Evolutionary conservation across 2,888 invertebrate genomes (phyloP), one percentile per base, ranked within the genome.

Genomic region (Papilio elwesi): DNA sequence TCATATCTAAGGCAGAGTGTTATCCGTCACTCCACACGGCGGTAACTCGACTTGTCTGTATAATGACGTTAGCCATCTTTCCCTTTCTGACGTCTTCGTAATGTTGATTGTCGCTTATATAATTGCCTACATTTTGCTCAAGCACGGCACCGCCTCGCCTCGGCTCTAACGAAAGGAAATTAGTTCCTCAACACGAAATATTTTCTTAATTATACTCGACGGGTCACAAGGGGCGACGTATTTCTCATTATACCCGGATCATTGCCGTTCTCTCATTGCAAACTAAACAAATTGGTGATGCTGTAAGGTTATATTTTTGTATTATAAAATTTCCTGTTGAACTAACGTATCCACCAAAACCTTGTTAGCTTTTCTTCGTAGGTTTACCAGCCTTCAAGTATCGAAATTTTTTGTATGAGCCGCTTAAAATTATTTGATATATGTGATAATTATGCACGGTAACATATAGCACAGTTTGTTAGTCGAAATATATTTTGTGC

Each of bases 101-200:
- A 79, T 86, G 77, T 87, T 89, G 90, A 91, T 90, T 90, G 90
- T 90, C 91, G 84, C 90, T 92, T 89, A 88, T 88, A 82, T 93
- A 92, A 93, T 92, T 93, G 89, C 87, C 85, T 80, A 85, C 84
- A 84, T 84, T 89, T 86, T 85, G 84, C 82, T 82, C 81, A 82
- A 85, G 83, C 87, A 82, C 83, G 83, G 82, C 84, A 79, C 82
- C 80, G 80, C 80, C 78, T 75, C 77, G 80, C 77, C 73, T 72
- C 74, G 75, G 78, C 82, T 81, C 78, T 55, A 80, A 81, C 80
- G 79, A 81, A 84, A 81, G 79, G 84, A 85, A 85, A 89, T 90
- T 88, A 87, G 87, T 83, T 82, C 76, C 81, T 82, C 77, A 79
- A 82, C 81, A 78, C 83, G 84, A 87, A 87, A 88, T 89, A 88